Base-by-base conservation (phyloP, 2,888 invertebrate species). In the Caradrina kadenii region DNA sequence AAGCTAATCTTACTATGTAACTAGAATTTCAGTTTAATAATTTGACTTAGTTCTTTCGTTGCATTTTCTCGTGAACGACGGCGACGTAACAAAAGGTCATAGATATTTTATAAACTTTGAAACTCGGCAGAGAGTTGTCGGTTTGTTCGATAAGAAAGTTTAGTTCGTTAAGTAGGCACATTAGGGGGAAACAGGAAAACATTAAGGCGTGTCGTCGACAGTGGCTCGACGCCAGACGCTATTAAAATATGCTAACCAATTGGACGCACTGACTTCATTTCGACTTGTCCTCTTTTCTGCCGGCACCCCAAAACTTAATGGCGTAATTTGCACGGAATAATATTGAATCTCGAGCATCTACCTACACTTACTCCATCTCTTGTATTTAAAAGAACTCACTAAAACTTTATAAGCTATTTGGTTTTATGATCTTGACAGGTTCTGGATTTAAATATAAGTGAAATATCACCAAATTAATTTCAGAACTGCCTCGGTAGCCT, bases 81-180 rank as follows among this genome's bases (percentile, higher is more conserved):
- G 50, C 48, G 52, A 75, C 64, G 76, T 82, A 83, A 88, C 86
- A 87, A 87, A 87, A 84, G 80, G 83, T 86, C 85, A 87, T 86
- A 89, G 90, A 89, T 88, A 91, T 90, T 91, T 92, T 88, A 90
- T 85, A 89, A 89, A 91, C 88, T 91, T 90, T 84, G 86, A 86
- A 91, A 90, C 88, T 91, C 84, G 69, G 82, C 86, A 84, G 89
- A 83, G 85, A 91, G 91, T 91, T 92, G 92, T 93, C 88, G 91
- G 93, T 93, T 90, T 89, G 91, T 90, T 89, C 88, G 94, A 95
- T 94, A 94, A 94, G 93, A 94, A 94, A 94, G 92, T 94, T 94
- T 91, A 93, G 93, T 94, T 94, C 90, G 92, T 93, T 94, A 94
- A 94, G 93, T 94, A 93, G 94, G 91, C 91, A 94, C 95, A 94